These are phyloP conservation scores for Papilio xuthus DNA, from an alignment of 1,140 invertebrate genomes.

Conservation along the genomic window DNA sequence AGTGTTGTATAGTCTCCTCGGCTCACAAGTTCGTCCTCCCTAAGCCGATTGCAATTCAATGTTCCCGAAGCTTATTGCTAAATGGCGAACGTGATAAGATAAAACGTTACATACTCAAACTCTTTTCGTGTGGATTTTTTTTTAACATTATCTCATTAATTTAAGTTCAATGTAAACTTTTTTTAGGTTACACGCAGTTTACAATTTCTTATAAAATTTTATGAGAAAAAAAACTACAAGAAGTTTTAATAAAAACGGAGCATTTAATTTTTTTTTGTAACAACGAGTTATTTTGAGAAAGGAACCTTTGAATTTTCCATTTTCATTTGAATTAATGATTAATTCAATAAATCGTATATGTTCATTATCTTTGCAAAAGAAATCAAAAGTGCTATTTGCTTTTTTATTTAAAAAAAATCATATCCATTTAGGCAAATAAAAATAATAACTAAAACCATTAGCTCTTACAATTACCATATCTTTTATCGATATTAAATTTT, in stretches of 20 bases:
- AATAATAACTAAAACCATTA: neutral
- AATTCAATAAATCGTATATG: no score
- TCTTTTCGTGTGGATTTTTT: neutral
- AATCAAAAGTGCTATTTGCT: no score
- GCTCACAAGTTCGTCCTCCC: conserved; percentile 19
- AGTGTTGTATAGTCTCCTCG: conserved; percentile 7
- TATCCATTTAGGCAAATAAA: neutral
- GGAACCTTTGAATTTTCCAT: no score
- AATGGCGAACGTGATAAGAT: conserved; percentile 27
- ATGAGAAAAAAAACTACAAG: no score
- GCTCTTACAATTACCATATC: neutral
- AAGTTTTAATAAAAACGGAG: no score
- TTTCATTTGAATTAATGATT: no score
- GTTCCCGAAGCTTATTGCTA: conserved; percentile 27
- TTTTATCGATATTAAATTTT: conserved; percentile 14
- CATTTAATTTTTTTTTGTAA: no score
- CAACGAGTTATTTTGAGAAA: no score
- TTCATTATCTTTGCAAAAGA: no score
- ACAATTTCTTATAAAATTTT: no score
- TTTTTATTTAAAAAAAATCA: no score
- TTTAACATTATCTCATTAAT: neutral
- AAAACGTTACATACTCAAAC: neutral
- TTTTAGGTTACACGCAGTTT: no score
- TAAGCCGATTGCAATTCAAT: conserved; percentile 36
- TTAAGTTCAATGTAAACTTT: neutral